phyloP scores from a whole-genome alignment of 2,888 invertebrate genomes.

The Caenorhabditis doughertyi region DNA sequence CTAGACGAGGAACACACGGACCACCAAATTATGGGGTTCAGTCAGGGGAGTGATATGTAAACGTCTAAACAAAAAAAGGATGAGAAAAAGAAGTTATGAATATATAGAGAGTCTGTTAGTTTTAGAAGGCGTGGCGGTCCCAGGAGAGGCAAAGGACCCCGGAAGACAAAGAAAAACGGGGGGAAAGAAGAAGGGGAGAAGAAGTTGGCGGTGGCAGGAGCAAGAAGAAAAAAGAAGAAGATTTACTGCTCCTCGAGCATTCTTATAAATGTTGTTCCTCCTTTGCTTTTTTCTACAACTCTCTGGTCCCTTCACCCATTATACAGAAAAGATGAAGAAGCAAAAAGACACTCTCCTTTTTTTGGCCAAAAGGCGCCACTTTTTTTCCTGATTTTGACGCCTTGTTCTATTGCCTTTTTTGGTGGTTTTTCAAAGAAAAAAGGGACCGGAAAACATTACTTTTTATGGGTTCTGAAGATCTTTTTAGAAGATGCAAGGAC shows the following conservation, averaged over 20 bases:
- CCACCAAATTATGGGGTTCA: slow-evolving; percentile 32
- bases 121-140: slow-evolving; percentile 29
- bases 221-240: slow-evolving; percentile 27
- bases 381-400: slow-evolving; percentile 42
- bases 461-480: slow-evolving; percentile 50
- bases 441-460: slow-evolving; percentile 43
- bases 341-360: slow-evolving; percentile 39
- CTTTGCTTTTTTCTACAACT: slow-evolving; percentile 33
- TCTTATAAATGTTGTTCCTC: slow-evolving; percentile 62
- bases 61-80: slow-evolving; percentile 30
- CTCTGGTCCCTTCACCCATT: slow-evolving; percentile 46
- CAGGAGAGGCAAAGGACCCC: slow-evolving; percentile 35
- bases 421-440: slow-evolving; percentile 13
- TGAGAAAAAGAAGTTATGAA: slow-evolving; percentile 53
- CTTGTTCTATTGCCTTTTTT: slow-evolving; percentile 38
- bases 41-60: slow-evolving; percentile 19
- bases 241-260: slow-evolving; percentile 55
- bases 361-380: slow-evolving; percentile 25
- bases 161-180: slow-evolving; percentile 41
- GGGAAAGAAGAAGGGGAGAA: slow-evolving; percentile 8
- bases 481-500: slow-evolving; percentile 31
- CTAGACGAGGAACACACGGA: slow-evolving; percentile 23
- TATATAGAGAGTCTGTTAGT: slow-evolving; percentile 45
- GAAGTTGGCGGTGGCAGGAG: slow-evolving; percentile 40
- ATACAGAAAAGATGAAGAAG: slow-evolving; percentile 49